Percentiles rank a stretch among this genome's conserved stretches.
Conservation (phyloP, 2,797 vertebrate genomes). For the Botia almorhae region DNA sequence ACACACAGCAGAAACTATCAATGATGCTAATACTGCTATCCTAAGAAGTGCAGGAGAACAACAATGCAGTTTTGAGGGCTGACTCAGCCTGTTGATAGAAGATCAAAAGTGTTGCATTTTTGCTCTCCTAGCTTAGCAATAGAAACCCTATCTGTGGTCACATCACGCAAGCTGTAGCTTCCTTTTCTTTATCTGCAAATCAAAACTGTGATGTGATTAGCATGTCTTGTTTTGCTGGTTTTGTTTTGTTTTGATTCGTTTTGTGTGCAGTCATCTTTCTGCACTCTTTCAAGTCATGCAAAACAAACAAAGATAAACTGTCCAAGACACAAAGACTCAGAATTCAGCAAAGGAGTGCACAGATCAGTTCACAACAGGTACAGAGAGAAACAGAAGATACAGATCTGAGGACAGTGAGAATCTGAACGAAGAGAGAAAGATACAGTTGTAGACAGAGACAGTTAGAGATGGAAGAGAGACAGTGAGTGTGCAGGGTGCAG, state of each 20-base stretch:
- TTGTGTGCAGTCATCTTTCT: slow-evolving; percentile 73
- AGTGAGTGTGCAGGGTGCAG: slow-evolving; percentile 69
- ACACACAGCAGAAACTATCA: slow-evolving; percentile 22
- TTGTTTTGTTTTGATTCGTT: slow-evolving; percentile 45
- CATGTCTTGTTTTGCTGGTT: background rate
- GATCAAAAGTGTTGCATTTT: slow-evolving; percentile 37
- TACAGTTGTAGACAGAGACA: slow-evolving; percentile 47
- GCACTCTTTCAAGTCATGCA: slow-evolving; percentile 73
- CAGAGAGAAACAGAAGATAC: slow-evolving; percentile 53
- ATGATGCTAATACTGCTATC: slow-evolving; percentile 6
- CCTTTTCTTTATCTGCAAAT: background rate
- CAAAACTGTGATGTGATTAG: slow-evolving; percentile 41
- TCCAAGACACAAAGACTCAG: slow-evolving; percentile 54
- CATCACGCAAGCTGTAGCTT: slow-evolving; percentile 30
- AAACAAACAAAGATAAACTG: slow-evolving; percentile 49
- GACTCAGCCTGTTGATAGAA: slow-evolving; percentile 2
- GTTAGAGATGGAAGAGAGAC: background rate
- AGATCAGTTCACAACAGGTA: slow-evolving; percentile 75
- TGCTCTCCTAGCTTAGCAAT: slow-evolving; percentile 54
- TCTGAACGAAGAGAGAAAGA: slow-evolving; percentile 15
- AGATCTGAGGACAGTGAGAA: slow-evolving; percentile 55
- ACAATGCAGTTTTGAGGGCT: slow-evolving; percentile 24
- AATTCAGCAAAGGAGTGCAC: slow-evolving; percentile 79
- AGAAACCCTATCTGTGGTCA: slow-evolving; percentile 36
- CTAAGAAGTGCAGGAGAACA: slow-evolving; percentile 35